A percentile compares a stretch with the other conserved stretches of the same genome.
Conservation (phyloP, 2,888 invertebrate genomes). For the Brachynemurus nebulosus region DNA sequence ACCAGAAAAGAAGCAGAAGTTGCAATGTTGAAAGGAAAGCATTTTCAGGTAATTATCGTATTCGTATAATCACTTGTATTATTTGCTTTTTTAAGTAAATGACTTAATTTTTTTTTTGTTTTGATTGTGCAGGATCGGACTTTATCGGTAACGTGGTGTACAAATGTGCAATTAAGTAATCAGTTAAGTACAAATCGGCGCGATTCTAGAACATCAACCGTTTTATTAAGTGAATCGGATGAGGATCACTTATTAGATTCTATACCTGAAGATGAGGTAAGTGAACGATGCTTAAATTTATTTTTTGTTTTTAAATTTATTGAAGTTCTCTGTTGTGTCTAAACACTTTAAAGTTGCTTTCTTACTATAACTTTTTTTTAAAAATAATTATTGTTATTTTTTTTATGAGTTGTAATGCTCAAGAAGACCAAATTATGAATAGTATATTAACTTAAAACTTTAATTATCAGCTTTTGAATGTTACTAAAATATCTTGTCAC, state of each 20-base stretch:
- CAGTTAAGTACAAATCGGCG: conserved; percentile 22
- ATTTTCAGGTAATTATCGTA: conserved; percentile 43
- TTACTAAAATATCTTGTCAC: too few species aligned
- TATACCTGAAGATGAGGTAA: conserved; percentile 30
- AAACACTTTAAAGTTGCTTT: too few species aligned
- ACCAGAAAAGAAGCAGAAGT: conserved; percentile 66
- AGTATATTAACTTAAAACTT: too few species aligned
- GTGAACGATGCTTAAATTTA: too few species aligned
- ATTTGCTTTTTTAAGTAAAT: neutral
- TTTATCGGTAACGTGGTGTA: conserved; percentile 31
- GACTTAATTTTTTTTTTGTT: conserved; percentile 11
- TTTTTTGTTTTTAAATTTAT: too few species aligned
- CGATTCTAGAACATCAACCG: conserved; percentile 22
- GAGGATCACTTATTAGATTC: conserved; percentile 32
- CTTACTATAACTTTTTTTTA: too few species aligned
- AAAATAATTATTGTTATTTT: too few species aligned
- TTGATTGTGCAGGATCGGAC: conserved; percentile 31
- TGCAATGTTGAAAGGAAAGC: conserved; percentile 59
- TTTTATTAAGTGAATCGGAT: conserved; percentile 30
- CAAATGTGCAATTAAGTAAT: conserved; percentile 23
- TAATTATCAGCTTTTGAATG: too few species aligned
- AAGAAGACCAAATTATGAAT: too few species aligned
- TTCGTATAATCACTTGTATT: neutral
- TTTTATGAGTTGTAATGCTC: too few species aligned
- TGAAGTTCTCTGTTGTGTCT: too few species aligned